These are phyloP conservation scores for Caenorhabditis zanzibari DNA, from an alignment of 2,888 invertebrate species.

Conservation along the genomic window DNA sequence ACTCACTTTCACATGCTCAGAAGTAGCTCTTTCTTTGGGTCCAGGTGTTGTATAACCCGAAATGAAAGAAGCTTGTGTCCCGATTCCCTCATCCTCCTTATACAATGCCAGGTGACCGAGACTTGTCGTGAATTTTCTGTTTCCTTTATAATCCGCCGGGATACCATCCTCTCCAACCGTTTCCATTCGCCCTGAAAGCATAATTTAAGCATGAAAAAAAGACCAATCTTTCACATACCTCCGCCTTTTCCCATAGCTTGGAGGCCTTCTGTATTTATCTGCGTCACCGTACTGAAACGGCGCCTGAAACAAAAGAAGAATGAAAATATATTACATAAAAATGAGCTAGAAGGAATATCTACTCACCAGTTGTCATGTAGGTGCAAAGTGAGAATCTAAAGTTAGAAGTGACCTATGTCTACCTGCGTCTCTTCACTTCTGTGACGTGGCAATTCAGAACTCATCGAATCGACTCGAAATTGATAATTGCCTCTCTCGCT, in stretches of 20 bases:
- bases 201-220: constrained; percentile 7
- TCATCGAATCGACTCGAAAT: constrained; percentile 70
- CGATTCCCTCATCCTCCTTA: constrained; percentile 74
- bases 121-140: constrained; percentile 74
- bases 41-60: constrained; percentile 82
- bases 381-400: constrained; percentile 55
- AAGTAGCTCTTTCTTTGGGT: constrained; percentile 80
- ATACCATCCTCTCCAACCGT: constrained; percentile 60
- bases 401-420: constrained; percentile 36
- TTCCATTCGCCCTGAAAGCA: constrained; percentile 58
- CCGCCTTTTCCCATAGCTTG: constrained; percentile 65
- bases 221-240: constrained; percentile 18
- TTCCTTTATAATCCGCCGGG: constrained; percentile 52
- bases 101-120: constrained; percentile 82
- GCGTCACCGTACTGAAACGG: constrained; percentile 81
- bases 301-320: constrained; percentile 68
- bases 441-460: constrained; percentile 60
- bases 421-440: constrained; percentile 54
- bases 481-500: constrained; percentile 61
- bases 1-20: constrained; percentile 79
- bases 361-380: constrained; percentile 67
- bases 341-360: not conserved
- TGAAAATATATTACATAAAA: not conserved
- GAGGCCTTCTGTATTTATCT: constrained; percentile 79
- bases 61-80: constrained; percentile 78